Percentiles rank a stretch among this genome's conserved stretches.
These are phyloP conservation scores for Rhynchomys soricoides DNA, from an alignment of 2,113 vertebrate genomes.

Conservation along the genomic window DNA sequence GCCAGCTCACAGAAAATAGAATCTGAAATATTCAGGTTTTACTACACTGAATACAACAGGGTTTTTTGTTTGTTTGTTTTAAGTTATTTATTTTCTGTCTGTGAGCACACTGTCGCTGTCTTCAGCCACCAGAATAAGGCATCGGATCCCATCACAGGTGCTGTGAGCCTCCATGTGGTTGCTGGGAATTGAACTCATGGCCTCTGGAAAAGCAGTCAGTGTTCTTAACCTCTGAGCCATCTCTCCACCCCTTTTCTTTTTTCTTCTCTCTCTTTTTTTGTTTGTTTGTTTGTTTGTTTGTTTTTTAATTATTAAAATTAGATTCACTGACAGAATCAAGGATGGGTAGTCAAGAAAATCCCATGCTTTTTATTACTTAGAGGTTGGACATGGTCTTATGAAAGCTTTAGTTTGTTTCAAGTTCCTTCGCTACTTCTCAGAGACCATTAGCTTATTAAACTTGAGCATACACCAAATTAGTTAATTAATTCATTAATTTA, in stretches of 20 bases:
- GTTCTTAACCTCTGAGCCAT: too few relatives aligned
- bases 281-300: too few relatives aligned
- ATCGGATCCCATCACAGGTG: too few relatives aligned
- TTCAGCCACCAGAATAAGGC: background rate
- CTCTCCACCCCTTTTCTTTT: too few relatives aligned
- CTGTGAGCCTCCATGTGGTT: too few relatives aligned
- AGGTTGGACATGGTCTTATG: background rate
- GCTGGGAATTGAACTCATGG: too few relatives aligned
- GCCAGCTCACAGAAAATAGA: background rate
- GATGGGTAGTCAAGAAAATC: background rate
- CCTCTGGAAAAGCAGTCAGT: too few relatives aligned
- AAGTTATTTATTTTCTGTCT: background rate
- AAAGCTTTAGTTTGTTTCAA: slow-evolving; percentile 9
- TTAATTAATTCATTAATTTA: background rate
- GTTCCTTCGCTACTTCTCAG: background rate
- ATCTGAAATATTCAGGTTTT: background rate
- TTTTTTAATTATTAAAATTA: background rate
- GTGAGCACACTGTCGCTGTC: too few relatives aligned
- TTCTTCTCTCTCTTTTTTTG: too few relatives aligned
- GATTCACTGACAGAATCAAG: background rate
- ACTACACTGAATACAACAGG: slow-evolving; percentile 35
- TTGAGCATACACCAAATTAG: background rate
- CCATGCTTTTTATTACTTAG: background rate
- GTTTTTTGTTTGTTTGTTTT: background rate
- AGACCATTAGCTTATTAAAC: background rate